Conservation (phyloP, 2,113 vertebrate genomes). For the Apodemus speciosus region DNA sequence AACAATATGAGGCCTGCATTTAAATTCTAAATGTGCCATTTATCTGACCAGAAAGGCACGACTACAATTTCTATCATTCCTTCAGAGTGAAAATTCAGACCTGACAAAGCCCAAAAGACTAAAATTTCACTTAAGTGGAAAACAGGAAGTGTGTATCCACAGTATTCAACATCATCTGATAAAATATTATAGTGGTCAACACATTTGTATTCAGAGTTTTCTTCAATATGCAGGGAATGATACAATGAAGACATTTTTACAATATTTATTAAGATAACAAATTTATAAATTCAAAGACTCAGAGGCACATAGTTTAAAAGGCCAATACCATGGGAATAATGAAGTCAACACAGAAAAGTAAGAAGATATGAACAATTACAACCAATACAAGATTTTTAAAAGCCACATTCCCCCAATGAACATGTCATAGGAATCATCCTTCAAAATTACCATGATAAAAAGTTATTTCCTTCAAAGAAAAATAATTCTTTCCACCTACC, state of each 20-base stretch:
- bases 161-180: constrained; percentile 75
- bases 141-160: constrained; percentile 59
- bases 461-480: constrained; percentile 88
- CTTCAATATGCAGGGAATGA: constrained; percentile 78
- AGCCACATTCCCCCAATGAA: constrained; percentile 83
- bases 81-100: constrained; percentile 57
- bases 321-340: constrained; percentile 86
- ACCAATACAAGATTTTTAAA: constrained; percentile 84
- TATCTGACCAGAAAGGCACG: background rate
- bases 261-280: constrained; percentile 89
- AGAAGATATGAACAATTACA: constrained; percentile 82
- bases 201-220: constrained; percentile 78
- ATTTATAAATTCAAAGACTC: constrained; percentile 89
- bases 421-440: constrained; percentile 84
- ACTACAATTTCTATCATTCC: constrained; percentile 16
- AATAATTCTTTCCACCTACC: constrained; percentile 87
- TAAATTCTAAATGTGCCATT: constrained; percentile 32
- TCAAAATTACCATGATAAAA: constrained; percentile 87
- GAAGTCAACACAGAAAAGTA: constrained; percentile 84
- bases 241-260: constrained; percentile 86
- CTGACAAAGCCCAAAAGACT: constrained; percentile 49
- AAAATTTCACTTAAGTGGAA: constrained; percentile 62
- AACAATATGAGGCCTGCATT: constrained; percentile 25
- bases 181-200: constrained; percentile 74
- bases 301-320: constrained; percentile 90